Conservation (phyloP, 2,113 vertebrate genomes). For the Tragelaphus buxtoni region DNA sequence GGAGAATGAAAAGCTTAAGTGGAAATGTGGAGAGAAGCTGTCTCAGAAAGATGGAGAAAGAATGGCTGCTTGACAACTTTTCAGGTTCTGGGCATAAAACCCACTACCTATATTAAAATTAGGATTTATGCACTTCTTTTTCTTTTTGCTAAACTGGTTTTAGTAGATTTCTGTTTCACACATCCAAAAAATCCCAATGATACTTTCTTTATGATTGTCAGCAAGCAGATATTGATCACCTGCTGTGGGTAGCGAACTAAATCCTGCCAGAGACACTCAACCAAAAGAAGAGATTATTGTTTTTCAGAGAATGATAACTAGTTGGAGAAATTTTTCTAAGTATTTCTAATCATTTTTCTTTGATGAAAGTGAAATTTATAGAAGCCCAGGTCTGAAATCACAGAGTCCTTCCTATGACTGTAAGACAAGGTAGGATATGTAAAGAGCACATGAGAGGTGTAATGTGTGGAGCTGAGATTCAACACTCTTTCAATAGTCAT, state of each 20-base stretch:
- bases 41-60: not conserved
- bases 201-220: not conserved
- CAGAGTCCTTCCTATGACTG: not conserved
- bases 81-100: not conserved
- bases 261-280: not conserved
- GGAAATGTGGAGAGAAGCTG: not conserved
- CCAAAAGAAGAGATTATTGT: not conserved
- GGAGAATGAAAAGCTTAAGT: not conserved
- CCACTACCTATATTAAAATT: not conserved
- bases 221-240: not conserved
- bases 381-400: not conserved
- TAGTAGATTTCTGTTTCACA: not conserved
- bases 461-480: not conserved
- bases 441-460: not conserved
- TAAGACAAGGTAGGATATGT: not conserved
- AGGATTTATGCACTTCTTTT: not conserved
- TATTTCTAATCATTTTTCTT: not conserved
- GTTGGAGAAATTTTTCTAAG: not conserved
- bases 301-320: conserved; percentile 2
- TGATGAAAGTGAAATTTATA: not conserved
- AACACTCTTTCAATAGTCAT: not conserved
- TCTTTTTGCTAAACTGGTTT: not conserved
- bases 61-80: not conserved
- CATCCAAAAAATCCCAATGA: not conserved
- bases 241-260: not conserved